Percentiles rank a stretch among this genome's conserved stretches.
Evolutionary conservation across 2,113 vertebrate species (phyloP).

Genomic region (Tachysurus fulvidraco): DNA sequence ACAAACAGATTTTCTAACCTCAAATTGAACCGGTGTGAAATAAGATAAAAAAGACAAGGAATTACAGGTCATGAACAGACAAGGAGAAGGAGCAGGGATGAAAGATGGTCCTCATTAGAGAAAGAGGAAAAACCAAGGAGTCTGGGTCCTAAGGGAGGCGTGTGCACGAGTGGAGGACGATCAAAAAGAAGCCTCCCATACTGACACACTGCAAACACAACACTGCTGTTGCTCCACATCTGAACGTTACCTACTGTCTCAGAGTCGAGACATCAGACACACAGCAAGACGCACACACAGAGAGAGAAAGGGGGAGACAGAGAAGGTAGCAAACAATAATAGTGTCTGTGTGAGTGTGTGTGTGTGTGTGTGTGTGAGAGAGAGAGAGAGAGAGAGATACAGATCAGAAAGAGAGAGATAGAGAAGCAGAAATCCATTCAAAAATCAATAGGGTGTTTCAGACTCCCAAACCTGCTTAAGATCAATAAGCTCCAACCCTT

Average conservation of each 20-base stretch:
- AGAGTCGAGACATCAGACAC: conserved; percentile 19
- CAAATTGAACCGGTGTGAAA: conserved; percentile 12
- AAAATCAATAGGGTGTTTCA: background rate
- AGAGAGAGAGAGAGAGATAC: background rate
- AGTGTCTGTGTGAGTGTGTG: too few species aligned
- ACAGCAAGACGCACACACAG: background rate
- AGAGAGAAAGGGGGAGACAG: background rate
- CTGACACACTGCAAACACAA: conserved; percentile 40
- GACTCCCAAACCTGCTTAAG: background rate
- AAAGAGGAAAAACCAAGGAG: conserved; percentile 40
- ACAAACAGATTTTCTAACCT: conserved; percentile 3
- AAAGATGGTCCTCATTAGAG: conserved; percentile 46
- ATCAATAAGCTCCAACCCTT: background rate
- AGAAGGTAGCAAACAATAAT: background rate
- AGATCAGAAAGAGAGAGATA: background rate
- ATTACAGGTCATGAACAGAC: background rate
- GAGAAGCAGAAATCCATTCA: background rate
- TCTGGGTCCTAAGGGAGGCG: conserved; percentile 45
- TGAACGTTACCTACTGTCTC: conserved; percentile 49
- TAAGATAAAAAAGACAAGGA: conserved; percentile 11
- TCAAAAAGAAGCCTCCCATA: conserved; percentile 42
- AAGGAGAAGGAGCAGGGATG: conserved; percentile 23
- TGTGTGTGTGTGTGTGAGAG: background rate
- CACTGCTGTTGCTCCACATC: conserved; percentile 36
- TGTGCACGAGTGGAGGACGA: conserved; percentile 34